A percentile compares a stretch with the other conserved stretches of the same genome.
Conservation (phyloP, 2,113 vertebrate species). For the Eublepharis macularius region DNA sequence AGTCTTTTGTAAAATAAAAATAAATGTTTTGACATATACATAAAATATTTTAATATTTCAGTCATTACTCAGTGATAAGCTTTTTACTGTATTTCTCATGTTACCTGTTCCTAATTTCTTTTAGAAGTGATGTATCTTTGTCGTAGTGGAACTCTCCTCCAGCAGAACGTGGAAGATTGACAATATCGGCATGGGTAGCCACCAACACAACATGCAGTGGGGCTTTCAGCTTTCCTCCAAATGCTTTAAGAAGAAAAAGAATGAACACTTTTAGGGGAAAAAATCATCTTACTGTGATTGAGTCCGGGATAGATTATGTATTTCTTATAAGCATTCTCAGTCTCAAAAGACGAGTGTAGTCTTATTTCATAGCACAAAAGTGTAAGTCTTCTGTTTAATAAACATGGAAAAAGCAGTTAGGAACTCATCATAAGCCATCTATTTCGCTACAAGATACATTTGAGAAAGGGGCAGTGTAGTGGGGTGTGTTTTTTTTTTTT, state of each 20-base stretch:
- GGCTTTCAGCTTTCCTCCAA: slow-evolving; percentile 88
- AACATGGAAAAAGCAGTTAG: background rate
- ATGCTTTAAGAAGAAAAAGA: slow-evolving; percentile 73
- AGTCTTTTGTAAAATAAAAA: background rate
- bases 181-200: slow-evolving; percentile 93
- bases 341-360: background rate
- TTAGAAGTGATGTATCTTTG: slow-evolving; percentile 86
- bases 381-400: background rate
- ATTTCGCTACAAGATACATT: background rate
- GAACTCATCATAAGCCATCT: background rate
- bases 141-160: slow-evolving; percentile 94
- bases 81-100: background rate
- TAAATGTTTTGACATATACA: background rate
- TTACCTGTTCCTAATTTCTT: slow-evolving; percentile 92
- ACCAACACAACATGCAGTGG: slow-evolving; percentile 88
- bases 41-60: background rate
- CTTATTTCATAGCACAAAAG: background rate
- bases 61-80: background rate
- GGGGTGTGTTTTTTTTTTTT: background rate
- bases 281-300: background rate
- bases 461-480: background rate
- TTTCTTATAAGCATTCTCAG: background rate
- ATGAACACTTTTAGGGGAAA: background rate
- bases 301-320: background rate
- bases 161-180: slow-evolving; percentile 87